A percentile compares a stretch with the other conserved stretches of the same genome.
Conservation (phyloP, 2,888 invertebrate species). For the Pasiphila rectangulata region DNA sequence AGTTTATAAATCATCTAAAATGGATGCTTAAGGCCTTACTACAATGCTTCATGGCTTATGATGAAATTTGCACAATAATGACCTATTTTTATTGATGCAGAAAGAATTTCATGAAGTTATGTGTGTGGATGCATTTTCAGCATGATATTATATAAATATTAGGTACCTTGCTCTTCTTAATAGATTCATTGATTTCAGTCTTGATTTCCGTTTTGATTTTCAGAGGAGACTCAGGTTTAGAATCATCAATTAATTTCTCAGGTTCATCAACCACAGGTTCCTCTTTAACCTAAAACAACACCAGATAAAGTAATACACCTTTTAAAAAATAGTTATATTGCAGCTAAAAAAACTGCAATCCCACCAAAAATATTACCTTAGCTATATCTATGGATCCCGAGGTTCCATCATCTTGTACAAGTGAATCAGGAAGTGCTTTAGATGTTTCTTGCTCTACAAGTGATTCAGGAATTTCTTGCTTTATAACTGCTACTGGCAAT, state of each 20-base stretch:
- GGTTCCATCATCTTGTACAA: neutral
- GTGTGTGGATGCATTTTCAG: no score
- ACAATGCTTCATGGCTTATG: no score
- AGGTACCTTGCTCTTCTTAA: constrained; percentile 18
- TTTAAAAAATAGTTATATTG: no score
- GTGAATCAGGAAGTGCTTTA: no score
- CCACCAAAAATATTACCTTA: constrained; percentile 11
- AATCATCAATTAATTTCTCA: constrained; percentile 4
- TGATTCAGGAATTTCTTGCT: neutral
- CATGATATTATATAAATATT: neutral
- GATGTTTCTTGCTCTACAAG: no score
- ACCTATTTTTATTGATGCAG: no score
- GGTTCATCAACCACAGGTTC: constrained; percentile 9
- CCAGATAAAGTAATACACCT: neutral
- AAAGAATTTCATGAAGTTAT: no score
- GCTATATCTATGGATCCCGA: neutral
- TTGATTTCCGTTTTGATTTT: constrained; percentile 26
- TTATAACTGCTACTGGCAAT: neutral
- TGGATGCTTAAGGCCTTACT: no score
- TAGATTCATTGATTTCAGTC: constrained; percentile 8
- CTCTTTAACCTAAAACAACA: constrained; percentile 13
- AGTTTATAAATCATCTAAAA: no score
- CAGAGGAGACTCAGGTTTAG: neutral
- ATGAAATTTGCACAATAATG: no score
- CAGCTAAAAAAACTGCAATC: no score